Evolutionary conservation across 2,797 vertebrate genomes (phyloP), one percentile per base, ranked within the genome.

Genomic region (Falco concolor): DNA sequence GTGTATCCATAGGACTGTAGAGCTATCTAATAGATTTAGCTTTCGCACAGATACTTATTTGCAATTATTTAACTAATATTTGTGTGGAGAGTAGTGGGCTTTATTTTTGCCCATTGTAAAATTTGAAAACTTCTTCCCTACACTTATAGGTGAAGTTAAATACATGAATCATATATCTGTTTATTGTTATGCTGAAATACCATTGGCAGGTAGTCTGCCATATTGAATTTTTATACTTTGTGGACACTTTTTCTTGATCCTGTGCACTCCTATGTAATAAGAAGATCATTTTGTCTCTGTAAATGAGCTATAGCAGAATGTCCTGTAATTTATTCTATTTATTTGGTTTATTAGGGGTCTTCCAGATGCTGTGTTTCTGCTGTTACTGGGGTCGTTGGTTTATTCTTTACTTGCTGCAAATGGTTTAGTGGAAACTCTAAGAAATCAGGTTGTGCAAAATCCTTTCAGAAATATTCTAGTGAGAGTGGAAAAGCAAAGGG

Each of bases 141-240:
- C 80, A 30, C 15, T 64, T 1, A 0, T 12, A 61, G 42, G 63
- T 72, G 10, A 32, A 65, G 27, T 19, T 57, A 89, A 74, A 88
- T 73, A 32, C 17, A 21, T 53, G 2, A 65, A 34, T 72, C 38
- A 5, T 25, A 21, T 28, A n/a, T 54, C 3, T 8, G 24, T 63
- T 63, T 65, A 27, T 67, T 64, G 34, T 38, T 89, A 14, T 15
- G 6, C 13, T 87, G 20, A 84, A 50, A 85, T 81, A 20, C 44
- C 21, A 8, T 52, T 63, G n/a, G 7, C 1, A 1, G 12, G 7
- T 68, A 28, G 24, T 69, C 19, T 2, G 0, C 30, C 32, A 23
- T 28, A 7, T 13, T 47, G 22, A 50, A 3, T 68, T 91, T 27
- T 47, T 68, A 2, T 0, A 8, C 40, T 72, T 27, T 1, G 16